A percentile compares a stretch with the other conserved stretches of the same genome.
These are phyloP conservation scores for Sarcophaga peregrina DNA, from an alignment of 1,140 invertebrate species.

Conservation along the genomic window DNA sequence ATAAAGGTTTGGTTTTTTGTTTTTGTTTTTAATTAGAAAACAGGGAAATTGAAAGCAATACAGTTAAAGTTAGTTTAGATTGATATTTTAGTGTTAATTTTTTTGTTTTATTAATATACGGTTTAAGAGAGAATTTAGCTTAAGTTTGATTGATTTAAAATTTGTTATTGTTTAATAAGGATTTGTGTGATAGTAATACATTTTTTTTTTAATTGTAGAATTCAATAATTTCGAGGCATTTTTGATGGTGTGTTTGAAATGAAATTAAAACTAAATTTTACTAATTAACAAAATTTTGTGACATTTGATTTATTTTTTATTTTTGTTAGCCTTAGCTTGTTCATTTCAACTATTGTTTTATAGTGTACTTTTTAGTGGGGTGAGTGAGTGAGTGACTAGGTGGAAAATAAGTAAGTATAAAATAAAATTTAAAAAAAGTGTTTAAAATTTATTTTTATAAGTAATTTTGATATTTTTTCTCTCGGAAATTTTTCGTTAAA, in stretches of 20 bases:
- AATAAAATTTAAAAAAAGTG: not conserved
- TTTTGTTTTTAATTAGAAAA: not conserved
- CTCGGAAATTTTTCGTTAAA: not conserved
- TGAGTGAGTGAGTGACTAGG: constrained; percentile 9
- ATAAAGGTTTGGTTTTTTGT: not conserved
- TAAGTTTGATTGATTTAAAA: not conserved
- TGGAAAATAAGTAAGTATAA: not conserved
- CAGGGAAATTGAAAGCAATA: constrained; percentile 18
- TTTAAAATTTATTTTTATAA: not conserved
- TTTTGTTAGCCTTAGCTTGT: not conserved
- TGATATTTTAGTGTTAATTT: too few relatives aligned
- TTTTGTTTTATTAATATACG: too few relatives aligned
- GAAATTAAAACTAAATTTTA: too few relatives aligned
- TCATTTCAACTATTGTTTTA: not conserved
- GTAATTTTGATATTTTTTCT: not conserved
- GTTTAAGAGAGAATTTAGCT: too few relatives aligned
- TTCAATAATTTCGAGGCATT: too few relatives aligned
- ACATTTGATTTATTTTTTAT: not conserved
- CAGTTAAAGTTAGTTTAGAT: not conserved
- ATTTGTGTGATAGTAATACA: constrained; percentile 17
- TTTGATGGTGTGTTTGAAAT: too few relatives aligned
- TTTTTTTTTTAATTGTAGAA: not conserved
- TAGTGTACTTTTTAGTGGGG: not conserved
- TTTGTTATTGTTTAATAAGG: not conserved
- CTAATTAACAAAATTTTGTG: not conserved